phyloP scores from a whole-genome alignment of 64 coral and sea anemone genomes.

The Stylophora pistillata region DNA sequence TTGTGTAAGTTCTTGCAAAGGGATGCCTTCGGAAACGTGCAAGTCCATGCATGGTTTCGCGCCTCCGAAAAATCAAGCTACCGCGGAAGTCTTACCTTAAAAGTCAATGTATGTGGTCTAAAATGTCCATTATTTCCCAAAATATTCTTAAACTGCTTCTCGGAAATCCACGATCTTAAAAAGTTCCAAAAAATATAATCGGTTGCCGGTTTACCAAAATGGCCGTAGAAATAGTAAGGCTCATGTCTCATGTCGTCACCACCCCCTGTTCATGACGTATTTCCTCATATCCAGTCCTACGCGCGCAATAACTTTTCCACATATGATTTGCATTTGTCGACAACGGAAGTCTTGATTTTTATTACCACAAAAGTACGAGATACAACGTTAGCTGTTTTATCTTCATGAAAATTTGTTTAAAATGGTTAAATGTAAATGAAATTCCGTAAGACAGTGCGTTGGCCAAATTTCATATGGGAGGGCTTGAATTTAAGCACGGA shows the following conservation, averaged over 20 bases:
- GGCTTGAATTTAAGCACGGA: no score
- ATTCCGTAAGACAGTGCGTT: no score
- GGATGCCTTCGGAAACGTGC: neutral
- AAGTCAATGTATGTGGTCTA: conserved; percentile 28
- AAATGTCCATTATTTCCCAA: conserved; percentile 10
- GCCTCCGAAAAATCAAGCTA: neutral
- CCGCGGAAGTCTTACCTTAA: conserved; percentile 14
- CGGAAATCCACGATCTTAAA: conserved; percentile 21
- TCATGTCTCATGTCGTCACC: conserved; percentile 68
- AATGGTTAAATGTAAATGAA: no score
- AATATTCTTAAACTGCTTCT: neutral
- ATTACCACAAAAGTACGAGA: no score
- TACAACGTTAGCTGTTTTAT: no score
- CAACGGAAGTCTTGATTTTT: no score
- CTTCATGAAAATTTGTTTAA: no score
- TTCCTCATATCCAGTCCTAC: conserved; percentile 69
- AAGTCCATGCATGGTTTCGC: neutral
- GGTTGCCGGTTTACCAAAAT: conserved; percentile 46
- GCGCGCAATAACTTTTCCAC: neutral
- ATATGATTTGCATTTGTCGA: neutral
- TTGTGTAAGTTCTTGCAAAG: neutral
- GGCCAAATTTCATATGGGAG: no score
- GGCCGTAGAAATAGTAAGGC: conserved; percentile 22
- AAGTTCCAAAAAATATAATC: neutral
- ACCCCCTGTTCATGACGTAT: conserved; percentile 83